A percentile compares a stretch with the other conserved stretches of the same genome.
phyloP scores from a whole-genome alignment of 2,113 vertebrate genomes.

The Mesoclemmys tuberculata region DNA sequence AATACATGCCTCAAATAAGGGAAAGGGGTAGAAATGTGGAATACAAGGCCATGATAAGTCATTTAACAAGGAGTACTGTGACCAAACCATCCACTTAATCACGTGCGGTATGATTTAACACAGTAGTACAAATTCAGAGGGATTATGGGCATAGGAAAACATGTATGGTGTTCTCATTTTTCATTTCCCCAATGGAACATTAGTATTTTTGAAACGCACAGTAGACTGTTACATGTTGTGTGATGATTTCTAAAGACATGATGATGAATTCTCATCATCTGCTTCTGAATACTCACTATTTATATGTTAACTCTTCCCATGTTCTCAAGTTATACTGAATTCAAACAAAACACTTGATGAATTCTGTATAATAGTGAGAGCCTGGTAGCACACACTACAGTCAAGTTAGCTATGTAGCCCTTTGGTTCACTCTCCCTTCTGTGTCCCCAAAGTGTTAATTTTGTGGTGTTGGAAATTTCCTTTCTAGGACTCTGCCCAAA shows the following conservation, averaged over 20 bases:
- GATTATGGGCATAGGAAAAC: background rate
- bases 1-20: background rate
- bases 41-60: background rate
- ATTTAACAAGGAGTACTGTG: background rate
- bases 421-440: background rate
- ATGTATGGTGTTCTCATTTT: fast-evolving
- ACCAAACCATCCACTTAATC: background rate
- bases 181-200: background rate
- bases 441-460: background rate
- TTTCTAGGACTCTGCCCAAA: background rate
- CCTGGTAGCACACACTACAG: background rate
- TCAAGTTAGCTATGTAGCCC: background rate
- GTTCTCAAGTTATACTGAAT: background rate
- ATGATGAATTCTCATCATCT: no score
- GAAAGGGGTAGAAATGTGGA: background rate
- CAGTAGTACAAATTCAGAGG: background rate
- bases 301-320: background rate
- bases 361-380: background rate
- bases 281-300: background rate
- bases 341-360: background rate
- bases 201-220: background rate
- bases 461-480: background rate
- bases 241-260: background rate
- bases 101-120: background rate
- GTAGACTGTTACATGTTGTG: background rate